phyloP scores from a whole-genome alignment of 2,888 invertebrate species.

The Ophion ventricosus region DNA sequence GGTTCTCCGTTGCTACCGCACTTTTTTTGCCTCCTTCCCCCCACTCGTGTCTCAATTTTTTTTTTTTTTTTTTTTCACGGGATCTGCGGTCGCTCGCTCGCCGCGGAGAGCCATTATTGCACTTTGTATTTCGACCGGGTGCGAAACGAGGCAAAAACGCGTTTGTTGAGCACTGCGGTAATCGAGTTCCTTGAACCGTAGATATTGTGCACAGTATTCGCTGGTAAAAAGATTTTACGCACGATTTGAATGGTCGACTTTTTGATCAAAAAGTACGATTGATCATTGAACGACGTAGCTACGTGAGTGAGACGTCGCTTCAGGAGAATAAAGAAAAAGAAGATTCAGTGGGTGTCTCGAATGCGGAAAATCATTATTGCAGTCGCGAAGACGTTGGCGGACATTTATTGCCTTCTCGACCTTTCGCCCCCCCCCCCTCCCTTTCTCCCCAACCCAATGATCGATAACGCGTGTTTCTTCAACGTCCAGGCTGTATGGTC shows the following conservation, averaged over 20 bases:
- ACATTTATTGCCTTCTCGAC: slow-evolving; percentile 64
- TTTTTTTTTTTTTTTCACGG: slow-evolving; percentile 26
- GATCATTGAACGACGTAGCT: slow-evolving; percentile 16
- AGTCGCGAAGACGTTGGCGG: slow-evolving; percentile 25
- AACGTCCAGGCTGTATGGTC: slow-evolving; percentile 12
- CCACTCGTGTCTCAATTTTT: background rate
- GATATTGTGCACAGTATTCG: background rate
- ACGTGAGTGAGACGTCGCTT: slow-evolving; percentile 50
- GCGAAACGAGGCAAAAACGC: slow-evolving; percentile 58
- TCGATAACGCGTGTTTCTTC: slow-evolving; percentile 54
- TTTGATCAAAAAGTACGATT: slow-evolving; percentile 1
- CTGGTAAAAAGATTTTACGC: slow-evolving; percentile 8
- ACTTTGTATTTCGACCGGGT: slow-evolving; percentile 60
- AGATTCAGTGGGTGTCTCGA: slow-evolving; percentile 35
- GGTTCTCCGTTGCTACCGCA: slow-evolving; percentile 45
- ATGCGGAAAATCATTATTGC: slow-evolving; percentile 48
- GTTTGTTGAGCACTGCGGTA: slow-evolving; percentile 37
- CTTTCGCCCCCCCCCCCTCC: slow-evolving; percentile 58
- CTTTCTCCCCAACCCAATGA: too few species aligned
- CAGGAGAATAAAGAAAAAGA: background rate
- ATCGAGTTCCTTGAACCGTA: slow-evolving; percentile 62
- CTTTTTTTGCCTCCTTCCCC: background rate
- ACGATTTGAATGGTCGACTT: background rate
- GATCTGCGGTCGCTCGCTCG: slow-evolving; percentile 42
- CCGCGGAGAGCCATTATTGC: slow-evolving; percentile 54